phyloP scores from a whole-genome alignment of 1,140 invertebrate species.

The Phortica variegata region DNA sequence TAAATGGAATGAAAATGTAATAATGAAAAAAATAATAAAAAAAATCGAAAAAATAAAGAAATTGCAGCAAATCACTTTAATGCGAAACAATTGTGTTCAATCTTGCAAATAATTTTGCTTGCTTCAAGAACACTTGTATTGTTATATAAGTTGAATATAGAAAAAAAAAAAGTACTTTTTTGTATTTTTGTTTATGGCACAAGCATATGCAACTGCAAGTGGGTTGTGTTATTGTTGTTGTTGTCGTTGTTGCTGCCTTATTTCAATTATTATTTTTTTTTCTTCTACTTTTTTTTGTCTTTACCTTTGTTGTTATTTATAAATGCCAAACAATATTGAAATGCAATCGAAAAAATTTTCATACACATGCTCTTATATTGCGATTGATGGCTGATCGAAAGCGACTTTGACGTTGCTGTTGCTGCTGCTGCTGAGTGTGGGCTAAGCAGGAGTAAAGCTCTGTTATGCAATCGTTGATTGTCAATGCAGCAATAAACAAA shows the following conservation, averaged over 20 bases:
- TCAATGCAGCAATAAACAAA: too few relatives aligned
- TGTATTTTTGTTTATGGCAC: background rate
- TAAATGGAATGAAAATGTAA: too few relatives aligned
- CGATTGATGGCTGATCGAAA: too few relatives aligned
- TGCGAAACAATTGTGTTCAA: slow-evolving; percentile 52
- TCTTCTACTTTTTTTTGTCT: slow-evolving; percentile 47
- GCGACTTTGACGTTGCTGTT: slow-evolving; percentile 3
- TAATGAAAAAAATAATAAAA: slow-evolving; percentile 4
- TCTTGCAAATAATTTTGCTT: slow-evolving; percentile 40
- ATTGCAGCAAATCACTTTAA: slow-evolving; percentile 22
- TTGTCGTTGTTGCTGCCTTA: slow-evolving; percentile 8
- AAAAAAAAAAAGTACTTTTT: too few relatives aligned
- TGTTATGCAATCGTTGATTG: too few relatives aligned
- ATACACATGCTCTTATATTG: too few relatives aligned
- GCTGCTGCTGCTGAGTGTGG: slow-evolving; percentile 19
- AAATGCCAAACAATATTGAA: slow-evolving; percentile 46
- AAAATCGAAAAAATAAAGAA: slow-evolving; percentile 15
- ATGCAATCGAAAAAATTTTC: too few relatives aligned
- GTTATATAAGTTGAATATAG: too few relatives aligned
- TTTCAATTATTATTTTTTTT: slow-evolving; percentile 51
- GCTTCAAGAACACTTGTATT: slow-evolving; percentile 3
- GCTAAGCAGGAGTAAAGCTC: background rate
- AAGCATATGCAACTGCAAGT: slow-evolving; percentile 6
- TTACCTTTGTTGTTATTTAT: slow-evolving; percentile 40
- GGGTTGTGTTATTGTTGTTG: background rate